Evolutionary conservation across 2,797 vertebrate species (phyloP).

Genomic region (Sarcophilus harrisii): DNA sequence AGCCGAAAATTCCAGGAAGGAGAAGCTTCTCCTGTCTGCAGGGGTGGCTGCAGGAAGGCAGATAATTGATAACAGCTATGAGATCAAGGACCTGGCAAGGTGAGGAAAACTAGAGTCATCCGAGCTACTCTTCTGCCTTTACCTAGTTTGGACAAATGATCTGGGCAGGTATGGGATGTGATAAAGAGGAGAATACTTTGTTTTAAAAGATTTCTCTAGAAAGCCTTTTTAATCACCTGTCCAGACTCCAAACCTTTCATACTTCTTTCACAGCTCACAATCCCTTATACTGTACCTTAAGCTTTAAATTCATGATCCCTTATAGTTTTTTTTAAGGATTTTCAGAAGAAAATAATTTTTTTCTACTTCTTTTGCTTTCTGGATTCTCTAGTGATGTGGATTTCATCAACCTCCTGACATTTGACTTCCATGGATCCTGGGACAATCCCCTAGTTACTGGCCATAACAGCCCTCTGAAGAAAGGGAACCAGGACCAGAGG

Average conservation of each 20-base stretch:
- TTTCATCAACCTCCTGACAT: slow-evolving; percentile 89
- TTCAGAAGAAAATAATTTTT: background rate
- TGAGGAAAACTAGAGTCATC: slow-evolving; percentile 69
- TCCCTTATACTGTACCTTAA: background rate
- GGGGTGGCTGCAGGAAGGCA: slow-evolving; percentile 86
- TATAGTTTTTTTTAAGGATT: background rate
- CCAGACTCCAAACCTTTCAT: background rate
- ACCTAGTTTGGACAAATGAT: background rate
- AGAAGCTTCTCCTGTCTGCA: slow-evolving; percentile 85
- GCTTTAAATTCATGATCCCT: background rate
- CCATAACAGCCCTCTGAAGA: slow-evolving; percentile 88
- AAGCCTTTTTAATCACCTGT: background rate
- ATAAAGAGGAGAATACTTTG: background rate
- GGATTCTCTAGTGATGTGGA: slow-evolving; percentile 82
- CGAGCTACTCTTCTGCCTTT: background rate
- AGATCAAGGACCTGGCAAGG: slow-evolving; percentile 85
- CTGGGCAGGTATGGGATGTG: background rate
- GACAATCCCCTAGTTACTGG: slow-evolving; percentile 81
- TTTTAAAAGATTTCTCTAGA: background rate
- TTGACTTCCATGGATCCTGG: slow-evolving; percentile 88
- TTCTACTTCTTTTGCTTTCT: slow-evolving; percentile 15
- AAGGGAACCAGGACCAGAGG: slow-evolving; percentile 77
- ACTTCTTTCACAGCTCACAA: background rate
- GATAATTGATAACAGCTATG: slow-evolving; percentile 85
- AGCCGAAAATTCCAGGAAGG: slow-evolving; percentile 41